A percentile compares a stretch with the other conserved stretches of the same genome.
Conservation (phyloP, 2,113 vertebrate genomes). For the Podarcis muralis region DNA sequence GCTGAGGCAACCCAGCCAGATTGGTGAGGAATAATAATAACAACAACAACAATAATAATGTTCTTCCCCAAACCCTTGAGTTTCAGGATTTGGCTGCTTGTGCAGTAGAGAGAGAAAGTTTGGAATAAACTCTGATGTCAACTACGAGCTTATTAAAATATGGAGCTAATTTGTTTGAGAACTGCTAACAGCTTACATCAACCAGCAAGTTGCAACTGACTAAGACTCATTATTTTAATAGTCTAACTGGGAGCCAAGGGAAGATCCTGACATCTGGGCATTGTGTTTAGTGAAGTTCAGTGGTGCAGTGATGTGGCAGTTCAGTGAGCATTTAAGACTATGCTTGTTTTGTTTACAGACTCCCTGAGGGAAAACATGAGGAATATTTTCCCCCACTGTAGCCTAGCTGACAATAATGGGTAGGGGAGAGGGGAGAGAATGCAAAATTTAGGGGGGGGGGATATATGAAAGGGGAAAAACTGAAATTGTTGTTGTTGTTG, state of each 20-base stretch:
- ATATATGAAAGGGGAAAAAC: constrained; percentile 44
- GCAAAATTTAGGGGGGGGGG: background rate
- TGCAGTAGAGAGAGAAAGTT: no score
- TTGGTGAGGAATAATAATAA: no score
- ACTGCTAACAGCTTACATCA: constrained; percentile 3
- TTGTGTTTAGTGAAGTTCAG: constrained; percentile 50
- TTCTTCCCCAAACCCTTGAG: no score
- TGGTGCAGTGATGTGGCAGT: constrained; percentile 31
- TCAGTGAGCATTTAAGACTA: constrained; percentile 52
- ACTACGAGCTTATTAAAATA: background rate
- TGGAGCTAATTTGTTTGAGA: constrained; percentile 28
- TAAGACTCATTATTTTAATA: constrained; percentile 52
- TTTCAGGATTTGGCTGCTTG: no score
- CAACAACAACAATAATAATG: no score
- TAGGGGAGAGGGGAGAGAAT: background rate
- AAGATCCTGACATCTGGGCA: constrained; percentile 61
- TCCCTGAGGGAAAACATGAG: constrained; percentile 39
- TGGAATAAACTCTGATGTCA: background rate
- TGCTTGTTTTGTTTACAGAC: constrained; percentile 47
- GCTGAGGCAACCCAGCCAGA: no score
- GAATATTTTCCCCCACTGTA: constrained; percentile 34
- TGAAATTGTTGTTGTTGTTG: background rate
- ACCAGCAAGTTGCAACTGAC: background rate
- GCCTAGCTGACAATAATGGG: constrained; percentile 29
- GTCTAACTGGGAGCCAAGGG: constrained; percentile 40